Conservation (phyloP, 2,113 vertebrate species). For the Cricetomys ansorgei region DNA sequence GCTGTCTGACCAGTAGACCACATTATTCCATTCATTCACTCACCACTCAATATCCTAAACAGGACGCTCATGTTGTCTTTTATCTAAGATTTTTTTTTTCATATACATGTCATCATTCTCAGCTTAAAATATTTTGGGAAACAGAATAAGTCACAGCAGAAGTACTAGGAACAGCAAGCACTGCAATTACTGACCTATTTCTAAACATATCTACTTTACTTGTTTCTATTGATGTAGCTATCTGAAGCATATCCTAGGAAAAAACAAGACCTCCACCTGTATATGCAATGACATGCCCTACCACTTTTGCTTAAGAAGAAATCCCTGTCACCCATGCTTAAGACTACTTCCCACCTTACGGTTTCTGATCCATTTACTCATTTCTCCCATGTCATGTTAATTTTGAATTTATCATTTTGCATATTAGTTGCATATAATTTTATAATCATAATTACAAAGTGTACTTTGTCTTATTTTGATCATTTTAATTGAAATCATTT, state of each 20-base stretch:
- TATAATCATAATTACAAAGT: not conserved
- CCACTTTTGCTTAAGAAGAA: not conserved
- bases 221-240: not conserved
- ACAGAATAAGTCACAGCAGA: not conserved
- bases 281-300: not conserved
- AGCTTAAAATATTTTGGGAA: not conserved
- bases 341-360: not conserved
- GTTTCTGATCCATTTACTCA: not conserved
- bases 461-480: not conserved
- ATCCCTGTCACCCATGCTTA: not conserved
- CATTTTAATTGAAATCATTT: not conserved
- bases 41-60: rapidly evolving
- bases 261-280: not conserved
- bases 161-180: not conserved
- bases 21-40: not conserved
- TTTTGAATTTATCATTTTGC: not conserved
- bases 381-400: not conserved
- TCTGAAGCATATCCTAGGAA: not conserved
- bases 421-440: not conserved
- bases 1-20: not conserved
- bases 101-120: not conserved
- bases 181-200: not conserved
- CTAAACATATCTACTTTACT: not conserved
- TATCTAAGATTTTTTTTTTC: not conserved
- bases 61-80: not conserved